Percentiles rank a stretch among this genome's conserved stretches.
These are phyloP conservation scores for Spatulosminthurus flaviceps DNA, from an alignment of 2,888 invertebrate species.

Conservation along the genomic window DNA sequence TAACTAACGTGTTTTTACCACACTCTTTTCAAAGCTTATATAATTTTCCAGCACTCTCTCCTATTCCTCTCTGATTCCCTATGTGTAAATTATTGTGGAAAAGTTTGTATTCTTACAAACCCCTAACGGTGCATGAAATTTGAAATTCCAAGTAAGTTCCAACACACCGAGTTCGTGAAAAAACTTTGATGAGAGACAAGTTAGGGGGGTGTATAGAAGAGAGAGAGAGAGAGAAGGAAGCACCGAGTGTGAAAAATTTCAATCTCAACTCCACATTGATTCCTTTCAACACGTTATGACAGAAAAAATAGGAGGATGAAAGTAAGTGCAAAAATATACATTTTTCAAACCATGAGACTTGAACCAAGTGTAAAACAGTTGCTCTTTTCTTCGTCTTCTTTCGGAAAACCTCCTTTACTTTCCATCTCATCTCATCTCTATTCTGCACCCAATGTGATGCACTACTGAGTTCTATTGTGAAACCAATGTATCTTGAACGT, in stretches of 20 bases:
- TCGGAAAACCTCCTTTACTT: no score
- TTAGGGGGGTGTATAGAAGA: neutral
- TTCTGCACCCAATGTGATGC: no score
- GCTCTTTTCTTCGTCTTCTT: neutral
- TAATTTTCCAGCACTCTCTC: neutral
- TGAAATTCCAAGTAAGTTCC: neutral
- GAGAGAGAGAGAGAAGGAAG: neutral
- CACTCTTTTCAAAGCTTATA: neutral
- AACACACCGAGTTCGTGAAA: slow-evolving; percentile 24
- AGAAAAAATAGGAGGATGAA: slow-evolving; percentile 8
- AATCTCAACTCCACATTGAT: neutral
- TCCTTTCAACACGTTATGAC: neutral
- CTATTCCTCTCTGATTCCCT: neutral
- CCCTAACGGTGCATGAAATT: slow-evolving; percentile 28
- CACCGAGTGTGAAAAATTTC: slow-evolving; percentile 11
- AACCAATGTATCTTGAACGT: no score
- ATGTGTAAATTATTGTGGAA: slow-evolving; percentile 18
- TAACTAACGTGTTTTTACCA: no score
- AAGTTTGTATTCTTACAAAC: neutral
- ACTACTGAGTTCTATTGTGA: no score
- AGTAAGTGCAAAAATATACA: slow-evolving; percentile 38
- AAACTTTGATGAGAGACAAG: neutral
- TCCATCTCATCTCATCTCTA: no score
- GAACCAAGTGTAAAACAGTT: neutral
- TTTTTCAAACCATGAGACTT: slow-evolving; percentile 42